Evolutionary conservation across 2,113 vertebrate species (phyloP).

Genomic region (Tragulus kanchil): DNA sequence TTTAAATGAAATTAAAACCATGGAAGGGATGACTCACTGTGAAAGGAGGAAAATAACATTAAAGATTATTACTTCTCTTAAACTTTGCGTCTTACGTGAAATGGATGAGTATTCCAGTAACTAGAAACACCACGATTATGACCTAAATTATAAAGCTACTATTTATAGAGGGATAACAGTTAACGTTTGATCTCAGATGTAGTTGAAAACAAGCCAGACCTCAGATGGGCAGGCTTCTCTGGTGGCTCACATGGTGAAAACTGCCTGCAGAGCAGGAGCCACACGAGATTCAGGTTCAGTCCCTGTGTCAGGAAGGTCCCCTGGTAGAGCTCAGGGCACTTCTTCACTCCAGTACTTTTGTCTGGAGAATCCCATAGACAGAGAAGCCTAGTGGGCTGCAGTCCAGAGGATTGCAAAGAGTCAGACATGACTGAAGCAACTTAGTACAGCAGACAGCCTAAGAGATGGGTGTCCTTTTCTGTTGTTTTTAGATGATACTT

Average conservation of each 20-base stretch:
- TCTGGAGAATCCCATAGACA: background rate
- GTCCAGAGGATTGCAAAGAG: background rate
- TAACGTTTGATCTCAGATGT: background rate
- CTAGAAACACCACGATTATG: background rate
- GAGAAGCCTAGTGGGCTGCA: background rate
- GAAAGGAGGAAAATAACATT: background rate
- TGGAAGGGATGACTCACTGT: background rate
- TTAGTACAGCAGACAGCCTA: background rate
- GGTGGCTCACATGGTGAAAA: background rate
- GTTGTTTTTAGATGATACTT: background rate
- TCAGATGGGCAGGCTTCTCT: background rate
- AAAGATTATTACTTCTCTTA: background rate
- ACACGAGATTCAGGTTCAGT: background rate
- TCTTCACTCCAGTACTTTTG: background rate
- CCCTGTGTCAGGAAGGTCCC: background rate
- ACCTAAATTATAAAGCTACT: background rate
- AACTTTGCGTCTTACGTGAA: constrained; percentile 29
- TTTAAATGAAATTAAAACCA: constrained; percentile 40
- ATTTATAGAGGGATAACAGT: background rate
- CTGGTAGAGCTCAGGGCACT: background rate
- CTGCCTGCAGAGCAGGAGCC: background rate
- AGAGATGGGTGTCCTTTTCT: background rate
- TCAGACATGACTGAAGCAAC: background rate
- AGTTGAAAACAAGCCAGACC: background rate
- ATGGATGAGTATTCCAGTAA: background rate